A percentile compares a stretch with the other conserved stretches of the same genome.
These are phyloP conservation scores for Xestoiulus laeticollis DNA, from an alignment of 2,888 invertebrate species.

Conservation along the genomic window DNA sequence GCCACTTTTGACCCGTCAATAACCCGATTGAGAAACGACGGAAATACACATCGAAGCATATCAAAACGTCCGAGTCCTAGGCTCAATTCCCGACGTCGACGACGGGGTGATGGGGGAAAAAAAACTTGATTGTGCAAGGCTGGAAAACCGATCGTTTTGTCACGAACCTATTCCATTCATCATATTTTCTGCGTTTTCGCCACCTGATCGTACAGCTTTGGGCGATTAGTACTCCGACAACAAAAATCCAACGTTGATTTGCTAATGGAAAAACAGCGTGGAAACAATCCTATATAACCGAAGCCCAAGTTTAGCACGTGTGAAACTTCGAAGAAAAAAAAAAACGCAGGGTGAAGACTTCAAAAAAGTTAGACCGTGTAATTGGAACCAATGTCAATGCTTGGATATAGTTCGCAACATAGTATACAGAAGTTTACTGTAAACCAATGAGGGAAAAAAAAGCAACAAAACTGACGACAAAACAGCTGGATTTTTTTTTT, in stretches of 20 bases:
- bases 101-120: neutral
- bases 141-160: neutral
- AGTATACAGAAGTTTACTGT: no score
- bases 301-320: no score
- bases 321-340: no score
- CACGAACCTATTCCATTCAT: slow-evolving; percentile 22
- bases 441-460: no score
- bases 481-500: no score
- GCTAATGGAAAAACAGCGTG: neutral
- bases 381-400: no score
- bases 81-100: neutral
- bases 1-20: neutral
- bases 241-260: neutral
- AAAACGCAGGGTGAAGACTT: no score
- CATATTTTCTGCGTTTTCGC: neutral
- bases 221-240: neutral
- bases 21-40: neutral
- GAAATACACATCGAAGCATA: neutral
- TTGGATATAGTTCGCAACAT: no score
- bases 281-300: neutral
- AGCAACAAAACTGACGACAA: no score
- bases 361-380: no score
- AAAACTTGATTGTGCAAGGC: neutral
- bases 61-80: neutral
- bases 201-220: neutral